These are phyloP conservation scores for Panthera leo DNA, from an alignment of 2,113 vertebrate genomes.

Conservation along the genomic window DNA sequence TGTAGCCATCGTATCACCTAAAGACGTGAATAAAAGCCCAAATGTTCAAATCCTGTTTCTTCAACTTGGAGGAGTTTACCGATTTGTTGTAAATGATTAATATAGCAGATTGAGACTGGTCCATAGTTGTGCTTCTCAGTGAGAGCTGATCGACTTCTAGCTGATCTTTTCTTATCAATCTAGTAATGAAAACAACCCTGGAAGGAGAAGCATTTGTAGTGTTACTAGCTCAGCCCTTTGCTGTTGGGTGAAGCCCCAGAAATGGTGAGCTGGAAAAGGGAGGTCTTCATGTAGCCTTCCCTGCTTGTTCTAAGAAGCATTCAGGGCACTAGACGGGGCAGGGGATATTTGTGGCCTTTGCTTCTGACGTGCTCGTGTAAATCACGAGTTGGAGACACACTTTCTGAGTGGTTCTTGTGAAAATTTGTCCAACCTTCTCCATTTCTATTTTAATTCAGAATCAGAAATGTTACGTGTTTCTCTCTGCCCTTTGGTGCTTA, in stretches of 20 bases:
- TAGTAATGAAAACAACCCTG: not conserved
- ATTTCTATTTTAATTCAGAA: not conserved
- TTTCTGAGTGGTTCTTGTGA: not conserved
- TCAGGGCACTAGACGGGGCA: not conserved
- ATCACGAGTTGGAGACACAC: not conserved
- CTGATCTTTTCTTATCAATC: too few species aligned
- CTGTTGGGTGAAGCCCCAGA: not conserved
- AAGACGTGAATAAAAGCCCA: not conserved
- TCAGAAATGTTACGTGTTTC: not conserved
- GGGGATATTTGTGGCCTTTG: not conserved
- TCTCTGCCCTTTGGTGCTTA: not conserved
- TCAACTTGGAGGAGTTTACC: not conserved
- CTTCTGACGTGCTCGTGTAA: not conserved
- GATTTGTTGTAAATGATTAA: not conserved
- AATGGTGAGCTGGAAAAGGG: not conserved
- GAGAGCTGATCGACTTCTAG: not conserved
- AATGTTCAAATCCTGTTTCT: not conserved
- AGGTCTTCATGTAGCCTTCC: not conserved
- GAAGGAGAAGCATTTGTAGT: not conserved
- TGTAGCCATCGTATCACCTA: not conserved
- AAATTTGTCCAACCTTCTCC: constrained; percentile 3
- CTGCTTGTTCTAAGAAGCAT: not conserved
- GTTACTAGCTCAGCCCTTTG: not conserved
- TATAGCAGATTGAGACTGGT: not conserved
- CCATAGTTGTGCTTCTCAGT: not conserved